Evolutionary conservation across 2,888 invertebrate species (phyloP), one percentile per base, ranked within the genome.

Genomic region (Phrixothrix hirtus): DNA sequence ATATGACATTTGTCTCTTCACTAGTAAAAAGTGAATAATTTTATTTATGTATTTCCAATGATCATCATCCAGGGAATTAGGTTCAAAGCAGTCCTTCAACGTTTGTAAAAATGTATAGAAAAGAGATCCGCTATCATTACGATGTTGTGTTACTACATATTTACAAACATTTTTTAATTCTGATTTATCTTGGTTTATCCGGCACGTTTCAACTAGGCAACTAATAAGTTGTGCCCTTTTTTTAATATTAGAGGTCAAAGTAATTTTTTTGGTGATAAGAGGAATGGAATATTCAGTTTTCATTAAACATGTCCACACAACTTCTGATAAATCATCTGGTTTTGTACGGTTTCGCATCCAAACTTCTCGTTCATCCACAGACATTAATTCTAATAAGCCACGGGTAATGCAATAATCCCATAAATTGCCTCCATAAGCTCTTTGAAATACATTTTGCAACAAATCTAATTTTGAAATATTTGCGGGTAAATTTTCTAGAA

Each of bases 171-270:
- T 34, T 4, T 11, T 9, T 15, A 54, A 30, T 32, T 43, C 43
- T 14, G 2, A 27, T 9, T 34, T 27, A 15, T 54, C 54, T 2
- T 43, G 27, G 17, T 54, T 54, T 6, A 54, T 39, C 4, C 39
- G 25, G 25, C 54, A 54, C 37, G 54, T 54, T 35, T 54, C 36
- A 2, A 44, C 38, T 11, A 54, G 34, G 12, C 29, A 30, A 7
- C 35, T 31, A 2, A 48, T 9, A 2, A 48, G 36, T 9, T 34
- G 25, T 1, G 34, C 21, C 11, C 43, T 27, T 14, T 37, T 32
- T 6, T 38, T 17, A 11, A 35, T 16, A 17, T 39, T 13, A 1
- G 47, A 43, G 4, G 37, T 34, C 11, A 30, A 17, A 10, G 27
- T 32, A 16, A 54, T 47, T 39, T n/a, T 37, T 11, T 44, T 14